phyloP scores from a whole-genome alignment of 2,797 vertebrate species.

The Kryptolebias ocellatus region DNA sequence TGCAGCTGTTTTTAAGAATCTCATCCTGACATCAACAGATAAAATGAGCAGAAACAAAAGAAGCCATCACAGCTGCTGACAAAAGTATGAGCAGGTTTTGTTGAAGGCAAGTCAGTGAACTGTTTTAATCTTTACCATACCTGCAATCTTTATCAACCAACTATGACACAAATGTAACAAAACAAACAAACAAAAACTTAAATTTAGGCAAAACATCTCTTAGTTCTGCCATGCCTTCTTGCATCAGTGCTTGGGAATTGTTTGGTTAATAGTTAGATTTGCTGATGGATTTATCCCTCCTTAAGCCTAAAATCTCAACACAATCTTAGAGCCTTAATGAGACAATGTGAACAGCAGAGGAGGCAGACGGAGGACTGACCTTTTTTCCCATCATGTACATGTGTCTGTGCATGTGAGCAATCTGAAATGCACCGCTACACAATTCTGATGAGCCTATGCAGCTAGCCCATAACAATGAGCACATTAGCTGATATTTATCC shows the following conservation, averaged over 20 bases:
- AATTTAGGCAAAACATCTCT: background rate
- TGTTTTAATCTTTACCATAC: slow-evolving; percentile 23
- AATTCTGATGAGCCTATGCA: slow-evolving; percentile 16
- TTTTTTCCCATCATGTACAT: slow-evolving; percentile 53
- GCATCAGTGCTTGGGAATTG: slow-evolving; percentile 8
- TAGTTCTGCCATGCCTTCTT: slow-evolving; percentile 8
- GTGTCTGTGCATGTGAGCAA: slow-evolving; percentile 12
- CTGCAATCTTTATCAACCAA: background rate
- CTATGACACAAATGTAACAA: background rate
- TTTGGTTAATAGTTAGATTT: slow-evolving; percentile 41
- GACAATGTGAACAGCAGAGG: slow-evolving; percentile 23
- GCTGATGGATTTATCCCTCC: slow-evolving; percentile 9
- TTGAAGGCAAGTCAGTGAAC: slow-evolving; percentile 18
- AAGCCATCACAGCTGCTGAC: slow-evolving; percentile 7
- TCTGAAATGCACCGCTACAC: slow-evolving; percentile 23
- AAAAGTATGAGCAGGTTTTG: slow-evolving; percentile 10
- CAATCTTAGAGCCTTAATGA: slow-evolving; percentile 6
- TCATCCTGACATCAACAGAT: background rate
- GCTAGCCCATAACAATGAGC: slow-evolving; percentile 24
- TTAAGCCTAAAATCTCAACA: slow-evolving; percentile 1
- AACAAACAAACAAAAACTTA: background rate
- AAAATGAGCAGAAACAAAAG: too few species aligned
- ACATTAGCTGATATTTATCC: slow-evolving; percentile 55
- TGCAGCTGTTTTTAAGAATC: slow-evolving; percentile 14
- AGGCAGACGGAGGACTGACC: slow-evolving; percentile 48